Evolutionary conservation across 2,888 invertebrate species (phyloP).

Genomic region (Cheilosia scutellata): DNA sequence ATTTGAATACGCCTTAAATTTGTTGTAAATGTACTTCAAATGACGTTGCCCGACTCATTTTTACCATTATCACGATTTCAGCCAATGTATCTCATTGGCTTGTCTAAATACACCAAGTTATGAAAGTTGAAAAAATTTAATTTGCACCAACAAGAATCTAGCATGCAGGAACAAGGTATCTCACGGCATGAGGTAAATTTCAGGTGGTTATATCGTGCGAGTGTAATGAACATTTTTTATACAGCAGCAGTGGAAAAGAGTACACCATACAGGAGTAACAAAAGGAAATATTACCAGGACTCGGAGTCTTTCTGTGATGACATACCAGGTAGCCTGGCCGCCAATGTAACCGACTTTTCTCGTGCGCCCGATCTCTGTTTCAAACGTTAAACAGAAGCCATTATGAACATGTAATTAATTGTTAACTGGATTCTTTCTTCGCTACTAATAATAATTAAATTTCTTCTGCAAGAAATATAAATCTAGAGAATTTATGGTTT

Average conservation of each 20-base stretch:
- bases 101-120: constrained; percentile 45
- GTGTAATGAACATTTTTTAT: constrained; percentile 36
- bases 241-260: constrained; percentile 10
- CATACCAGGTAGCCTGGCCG: constrained; percentile 20
- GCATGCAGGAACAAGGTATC: constrained; percentile 49
- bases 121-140: constrained; percentile 53
- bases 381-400: constrained; percentile 53
- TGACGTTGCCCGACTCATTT: background rate
- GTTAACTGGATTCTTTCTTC: constrained; percentile 64
- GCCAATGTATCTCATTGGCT: background rate
- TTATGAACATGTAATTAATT: constrained; percentile 71
- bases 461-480: constrained; percentile 57
- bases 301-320: constrained; percentile 37
- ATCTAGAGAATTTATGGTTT: constrained; percentile 57
- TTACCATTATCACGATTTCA: background rate
- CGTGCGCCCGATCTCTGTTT: constrained; percentile 20
- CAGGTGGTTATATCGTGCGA: constrained; percentile 45
- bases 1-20: too few relatives aligned
- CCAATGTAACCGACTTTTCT: constrained; percentile 14
- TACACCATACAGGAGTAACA: constrained; percentile 13
- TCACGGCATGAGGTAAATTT: constrained; percentile 57
- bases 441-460: constrained; percentile 72
- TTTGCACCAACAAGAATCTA: constrained; percentile 47
- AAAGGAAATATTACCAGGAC: constrained; percentile 43
- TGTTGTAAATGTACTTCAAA: too few relatives aligned